Evolutionary conservation across 2,888 invertebrate species (phyloP).

Genomic region (Agonopterix arenella): DNA sequence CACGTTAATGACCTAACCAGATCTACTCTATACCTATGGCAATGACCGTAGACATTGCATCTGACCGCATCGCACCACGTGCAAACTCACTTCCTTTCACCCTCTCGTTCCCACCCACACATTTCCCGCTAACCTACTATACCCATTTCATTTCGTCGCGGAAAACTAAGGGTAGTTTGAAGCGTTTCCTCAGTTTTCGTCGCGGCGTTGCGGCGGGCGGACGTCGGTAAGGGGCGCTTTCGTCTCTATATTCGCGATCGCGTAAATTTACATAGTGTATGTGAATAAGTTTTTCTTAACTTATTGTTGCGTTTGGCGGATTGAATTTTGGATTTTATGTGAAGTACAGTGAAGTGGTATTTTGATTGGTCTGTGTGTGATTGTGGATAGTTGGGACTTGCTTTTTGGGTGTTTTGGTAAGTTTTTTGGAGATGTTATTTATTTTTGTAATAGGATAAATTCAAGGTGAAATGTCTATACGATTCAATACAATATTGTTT

Average conservation of each 20-base stretch:
- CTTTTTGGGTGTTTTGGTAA: too few species aligned
- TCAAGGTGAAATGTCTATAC: too few species aligned
- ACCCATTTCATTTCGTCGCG: conserved; percentile 37
- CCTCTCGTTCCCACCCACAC: conserved; percentile 33
- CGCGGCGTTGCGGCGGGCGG: conserved; percentile 42
- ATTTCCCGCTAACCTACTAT: conserved; percentile 33
- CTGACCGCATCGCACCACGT: conserved; percentile 69
- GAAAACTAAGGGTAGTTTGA: conserved; percentile 59
- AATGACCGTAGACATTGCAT: conserved; percentile 70
- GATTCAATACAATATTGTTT: too few species aligned
- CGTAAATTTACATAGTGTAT: conserved; percentile 9
- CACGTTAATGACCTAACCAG: too few species aligned
- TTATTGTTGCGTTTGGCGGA: too few species aligned
- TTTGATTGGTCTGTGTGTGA: too few species aligned
- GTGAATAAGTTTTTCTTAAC: too few species aligned
- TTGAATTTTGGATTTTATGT: too few species aligned
- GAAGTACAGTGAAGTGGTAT: too few species aligned
- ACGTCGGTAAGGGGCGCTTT: conserved; percentile 27
- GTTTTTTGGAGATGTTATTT: too few species aligned
- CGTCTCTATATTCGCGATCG: conserved; percentile 22
- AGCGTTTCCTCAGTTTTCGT: conserved; percentile 49
- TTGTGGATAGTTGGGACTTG: too few species aligned
- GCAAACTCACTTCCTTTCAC: conserved; percentile 40
- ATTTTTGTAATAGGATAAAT: too few species aligned
- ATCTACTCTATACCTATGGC: conserved; percentile 34